A percentile compares a stretch with the other conserved stretches of the same genome.
These are phyloP conservation scores for Parapristionchus giblindavisi DNA, from an alignment of 2,888 invertebrate species.

Conservation along the genomic window DNA sequence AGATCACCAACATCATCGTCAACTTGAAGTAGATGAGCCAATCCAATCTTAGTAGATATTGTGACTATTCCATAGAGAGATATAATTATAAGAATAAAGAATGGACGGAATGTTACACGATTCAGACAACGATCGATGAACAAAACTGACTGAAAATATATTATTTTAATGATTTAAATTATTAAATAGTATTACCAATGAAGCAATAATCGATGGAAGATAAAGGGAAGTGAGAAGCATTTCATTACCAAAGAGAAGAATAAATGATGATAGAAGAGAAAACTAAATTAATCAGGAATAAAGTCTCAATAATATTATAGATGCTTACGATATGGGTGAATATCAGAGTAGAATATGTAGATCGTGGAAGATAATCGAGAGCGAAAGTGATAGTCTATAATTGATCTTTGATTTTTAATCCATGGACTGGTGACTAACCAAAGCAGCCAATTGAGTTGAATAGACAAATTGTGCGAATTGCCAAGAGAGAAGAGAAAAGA, in stretches of 20 bases:
- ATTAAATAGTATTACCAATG: conserved; percentile 48
- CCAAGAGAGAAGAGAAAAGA: conserved; percentile 73
- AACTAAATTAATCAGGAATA: conserved; percentile 67
- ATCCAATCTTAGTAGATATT: conserved; percentile 13
- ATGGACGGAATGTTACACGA: conserved; percentile 50
- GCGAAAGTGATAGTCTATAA: conserved; percentile 68
- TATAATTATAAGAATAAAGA: conserved; percentile 45
- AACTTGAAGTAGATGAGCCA: conserved; percentile 62
- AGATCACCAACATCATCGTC: conserved; percentile 72
- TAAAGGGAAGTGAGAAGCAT: conserved; percentile 75
- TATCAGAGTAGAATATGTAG: conserved; percentile 71
- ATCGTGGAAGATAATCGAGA: conserved; percentile 70
- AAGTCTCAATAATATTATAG: not conserved
- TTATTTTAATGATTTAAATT: not conserved
- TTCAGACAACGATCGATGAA: conserved; percentile 41
- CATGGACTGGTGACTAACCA: conserved; percentile 76
- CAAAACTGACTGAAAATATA: conserved; percentile 47
- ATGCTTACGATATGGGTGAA: conserved; percentile 72
- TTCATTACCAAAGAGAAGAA: conserved; percentile 75
- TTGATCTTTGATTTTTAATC: not conserved
- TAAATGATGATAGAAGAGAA: conserved; percentile 71
- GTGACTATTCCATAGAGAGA: conserved; percentile 14
- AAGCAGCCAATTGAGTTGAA: conserved; percentile 80
- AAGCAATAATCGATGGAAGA: conserved; percentile 71
- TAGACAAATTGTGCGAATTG: conserved; percentile 83